Conservation (phyloP, 2,888 invertebrate species). For the Drosophila infuscata region DNA sequence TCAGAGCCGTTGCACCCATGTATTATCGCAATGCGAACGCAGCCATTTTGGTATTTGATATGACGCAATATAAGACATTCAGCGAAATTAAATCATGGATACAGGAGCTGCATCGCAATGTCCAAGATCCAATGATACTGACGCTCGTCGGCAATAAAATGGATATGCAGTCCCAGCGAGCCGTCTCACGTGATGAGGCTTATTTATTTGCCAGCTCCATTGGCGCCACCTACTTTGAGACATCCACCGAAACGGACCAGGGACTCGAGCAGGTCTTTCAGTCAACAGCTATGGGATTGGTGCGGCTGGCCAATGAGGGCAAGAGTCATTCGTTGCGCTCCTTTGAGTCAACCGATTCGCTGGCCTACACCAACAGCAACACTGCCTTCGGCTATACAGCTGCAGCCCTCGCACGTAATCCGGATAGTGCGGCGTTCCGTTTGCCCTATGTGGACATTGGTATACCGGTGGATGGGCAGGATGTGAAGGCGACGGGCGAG, state of each 20-base stretch:
- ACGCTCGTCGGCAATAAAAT: slow-evolving; percentile 94
- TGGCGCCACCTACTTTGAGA: slow-evolving; percentile 93
- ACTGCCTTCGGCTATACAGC: slow-evolving; percentile 77
- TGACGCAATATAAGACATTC: slow-evolving; percentile 91
- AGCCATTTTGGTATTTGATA: slow-evolving; percentile 94
- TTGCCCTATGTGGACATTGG: slow-evolving; percentile 84
- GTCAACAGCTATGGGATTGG: slow-evolving; percentile 88
- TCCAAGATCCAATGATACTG: slow-evolving; percentile 91
- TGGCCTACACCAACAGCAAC: slow-evolving; percentile 81
- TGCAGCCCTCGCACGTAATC: slow-evolving; percentile 61
- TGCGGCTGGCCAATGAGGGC: slow-evolving; percentile 86
- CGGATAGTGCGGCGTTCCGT: slow-evolving; percentile 73
- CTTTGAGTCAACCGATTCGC: slow-evolving; percentile 87
- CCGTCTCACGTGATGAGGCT: slow-evolving; percentile 89
- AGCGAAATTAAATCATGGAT: slow-evolving; percentile 94
- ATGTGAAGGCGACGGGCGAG: slow-evolving; percentile 87
- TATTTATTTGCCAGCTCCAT: slow-evolving; percentile 91
- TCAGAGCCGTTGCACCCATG: slow-evolving; percentile 97
- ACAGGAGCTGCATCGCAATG: slow-evolving; percentile 91
- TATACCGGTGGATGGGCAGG: slow-evolving; percentile 85
- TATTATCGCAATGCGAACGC: slow-evolving; percentile 97
- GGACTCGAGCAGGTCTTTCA: slow-evolving; percentile 91
- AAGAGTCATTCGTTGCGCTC: slow-evolving; percentile 87
- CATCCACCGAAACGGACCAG: slow-evolving; percentile 92
- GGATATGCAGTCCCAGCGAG: slow-evolving; percentile 89